Base-by-base conservation (phyloP, 2,888 invertebrate genomes). In the Synergus umbraculus region DNA sequence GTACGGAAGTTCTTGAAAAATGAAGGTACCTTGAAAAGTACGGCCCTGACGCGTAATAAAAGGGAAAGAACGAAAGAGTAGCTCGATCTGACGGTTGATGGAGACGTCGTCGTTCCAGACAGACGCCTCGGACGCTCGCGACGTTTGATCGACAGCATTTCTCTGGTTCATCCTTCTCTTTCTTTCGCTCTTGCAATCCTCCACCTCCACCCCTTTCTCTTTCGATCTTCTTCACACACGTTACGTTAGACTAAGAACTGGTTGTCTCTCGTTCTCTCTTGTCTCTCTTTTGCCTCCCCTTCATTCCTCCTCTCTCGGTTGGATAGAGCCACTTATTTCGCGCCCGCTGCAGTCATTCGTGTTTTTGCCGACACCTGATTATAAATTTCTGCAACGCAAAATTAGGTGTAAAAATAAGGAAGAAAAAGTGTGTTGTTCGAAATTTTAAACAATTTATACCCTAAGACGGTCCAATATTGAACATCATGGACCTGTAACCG, bases 81-180 rank as follows among this genome's bases (percentile, higher is more conserved):
- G 73, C 49, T 54, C 49, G 54, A 73, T 54, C 49, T 66, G 78
- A 79, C 81, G 83, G 76, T 37, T 79, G 83, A 85, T 84, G 82
- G 84, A 85, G 84, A 83, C 83, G 81, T 83, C 82, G 81, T 82
- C 82, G 84, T 77, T 81, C 64, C 78, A 77, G 83, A 82, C 83
- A 84, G 84, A 84, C 83, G 83, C 79, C 80, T 83, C 78, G 83
- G 83, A 84, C 77, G 76, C 64, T 78, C 49, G 77, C 77, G 83
- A 82, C 84, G 82, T 81, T 84, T 84, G 85, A 85, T 84, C 82
- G 84, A 84, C 84, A 82, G 81, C 69, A 73, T 79, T 67, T 81
- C 81, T 63, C 66, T 78, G 58, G 41, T 76, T 67, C 73, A 54
- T 9, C 37, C 8, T 76, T 78, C 80, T 76, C 64, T 77, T 60